Base-by-base conservation (phyloP, 1,140 invertebrate genomes). In the Acromyrmex charruanus region DNA sequence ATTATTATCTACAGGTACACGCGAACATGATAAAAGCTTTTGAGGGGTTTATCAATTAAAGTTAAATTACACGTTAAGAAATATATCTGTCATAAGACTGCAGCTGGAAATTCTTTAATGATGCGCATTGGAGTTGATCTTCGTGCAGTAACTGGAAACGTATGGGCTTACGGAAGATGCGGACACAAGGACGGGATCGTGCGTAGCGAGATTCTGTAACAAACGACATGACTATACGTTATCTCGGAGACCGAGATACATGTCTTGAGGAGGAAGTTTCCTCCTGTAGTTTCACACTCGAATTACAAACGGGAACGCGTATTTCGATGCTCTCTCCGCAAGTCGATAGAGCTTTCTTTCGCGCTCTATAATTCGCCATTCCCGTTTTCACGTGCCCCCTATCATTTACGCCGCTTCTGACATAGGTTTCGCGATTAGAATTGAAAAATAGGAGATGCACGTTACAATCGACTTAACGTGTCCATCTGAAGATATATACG, bases 91-190 rank as follows among this genome's bases (percentile, higher is more conserved):
- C 69, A 75, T 63, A 75, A 84, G 69, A 39, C 55, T 44, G 80
- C 55, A 74, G 69, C 61, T 84, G 80, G 69, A 74, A 74, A 84
- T 84, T 84, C 80, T 84, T 84, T 84, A 84, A 84, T 75, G 80
- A 84, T 63, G 69, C 80, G 69, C 80, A 28, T 74, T 84, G 25
- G 55, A 75, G 69, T 63, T 39, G 69, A 69, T 61, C 55, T 25
- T 74, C 25, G 69, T 31, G 80, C 69, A 49, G 80, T 84, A 84
- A 84, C 80, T 68, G 69, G 80, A 84, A 84, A 84, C 80, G 55
- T 74, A 74, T 55, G 80, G 80, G 25, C 39, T 61, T 49, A 28
- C 55, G 69, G 80, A 61, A 63, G 55, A 84, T 61, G 69, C 59
- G 69, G 65, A 35, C 31, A 25, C 25, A 74, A 61, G 80, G 71